Conservation (phyloP, 2,113 vertebrate genomes). For the Corythornis madagascariensis region DNA sequence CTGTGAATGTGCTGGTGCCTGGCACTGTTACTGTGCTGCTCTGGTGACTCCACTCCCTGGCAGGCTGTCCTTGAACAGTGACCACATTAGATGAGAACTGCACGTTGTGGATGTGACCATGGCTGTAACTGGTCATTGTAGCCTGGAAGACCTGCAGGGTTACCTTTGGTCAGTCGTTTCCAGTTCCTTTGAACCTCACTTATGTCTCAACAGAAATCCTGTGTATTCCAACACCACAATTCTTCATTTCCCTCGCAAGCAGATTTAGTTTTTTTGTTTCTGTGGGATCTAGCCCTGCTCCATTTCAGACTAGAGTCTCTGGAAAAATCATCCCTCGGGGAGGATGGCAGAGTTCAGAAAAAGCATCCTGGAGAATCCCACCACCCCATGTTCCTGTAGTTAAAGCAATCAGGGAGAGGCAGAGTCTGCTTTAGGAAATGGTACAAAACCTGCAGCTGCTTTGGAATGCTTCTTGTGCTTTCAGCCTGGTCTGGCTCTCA, state of each 20-base stretch:
- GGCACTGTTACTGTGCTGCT: rapidly evolving
- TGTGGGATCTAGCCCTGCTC: not conserved
- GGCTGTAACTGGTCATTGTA: not conserved
- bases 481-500: not conserved
- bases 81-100: not conserved
- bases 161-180: not conserved
- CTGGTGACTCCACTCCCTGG: rapidly evolving
- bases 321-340: not conserved
- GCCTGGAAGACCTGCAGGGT: not conserved
- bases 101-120: rapidly evolving
- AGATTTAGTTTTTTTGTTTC: not conserved
- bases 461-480: not conserved
- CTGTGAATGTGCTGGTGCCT: rapidly evolving
- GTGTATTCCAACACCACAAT: rapidly evolving
- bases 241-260: not conserved
- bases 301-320: not conserved
- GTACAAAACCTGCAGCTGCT: not conserved
- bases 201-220: rapidly evolving
- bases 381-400: not conserved
- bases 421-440: not conserved
- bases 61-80: not conserved
- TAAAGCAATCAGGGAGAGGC: not conserved
- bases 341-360: not conserved
- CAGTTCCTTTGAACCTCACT: not conserved
- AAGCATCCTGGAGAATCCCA: not conserved